phyloP scores from a whole-genome alignment of 2,888 invertebrate species.

The Zelleria hepariella region DNA sequence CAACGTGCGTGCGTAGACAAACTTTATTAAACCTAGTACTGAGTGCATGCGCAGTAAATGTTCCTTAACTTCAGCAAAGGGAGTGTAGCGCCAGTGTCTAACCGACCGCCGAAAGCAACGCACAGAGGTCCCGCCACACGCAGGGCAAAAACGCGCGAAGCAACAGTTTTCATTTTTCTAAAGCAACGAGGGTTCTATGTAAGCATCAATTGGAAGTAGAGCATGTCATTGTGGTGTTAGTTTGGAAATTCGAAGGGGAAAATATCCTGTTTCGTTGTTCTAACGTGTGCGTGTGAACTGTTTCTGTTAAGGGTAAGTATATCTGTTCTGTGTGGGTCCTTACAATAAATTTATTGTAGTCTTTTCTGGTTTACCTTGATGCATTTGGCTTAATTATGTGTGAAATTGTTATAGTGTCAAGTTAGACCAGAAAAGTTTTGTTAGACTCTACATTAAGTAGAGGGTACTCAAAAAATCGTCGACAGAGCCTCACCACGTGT shows the following conservation, averaged over 20 bases:
- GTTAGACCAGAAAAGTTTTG: too few relatives aligned
- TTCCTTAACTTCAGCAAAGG: background rate
- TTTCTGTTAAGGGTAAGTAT: background rate
- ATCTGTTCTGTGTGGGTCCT: background rate
- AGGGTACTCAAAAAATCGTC: too few relatives aligned
- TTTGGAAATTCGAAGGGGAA: background rate
- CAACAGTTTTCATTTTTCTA: background rate
- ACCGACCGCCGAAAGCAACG: background rate
- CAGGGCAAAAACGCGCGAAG: background rate
- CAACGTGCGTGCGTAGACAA: background rate
- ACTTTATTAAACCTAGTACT: background rate
- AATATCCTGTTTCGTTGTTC: background rate
- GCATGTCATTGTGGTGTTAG: background rate
- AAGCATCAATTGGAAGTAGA: background rate
- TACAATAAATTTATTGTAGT: too few relatives aligned
- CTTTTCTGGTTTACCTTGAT: background rate
- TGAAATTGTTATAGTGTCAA: too few relatives aligned
- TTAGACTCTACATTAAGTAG: too few relatives aligned
- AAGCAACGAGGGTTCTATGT: background rate
- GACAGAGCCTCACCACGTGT: too few relatives aligned
- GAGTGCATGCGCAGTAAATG: background rate
- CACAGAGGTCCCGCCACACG: background rate
- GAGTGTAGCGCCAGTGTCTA: background rate
- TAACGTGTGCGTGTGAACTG: background rate
- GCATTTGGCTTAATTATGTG: background rate